Evolutionary conservation across 2,888 invertebrate genomes (phyloP).

Genomic region (Drosophila percnosoma): DNA sequence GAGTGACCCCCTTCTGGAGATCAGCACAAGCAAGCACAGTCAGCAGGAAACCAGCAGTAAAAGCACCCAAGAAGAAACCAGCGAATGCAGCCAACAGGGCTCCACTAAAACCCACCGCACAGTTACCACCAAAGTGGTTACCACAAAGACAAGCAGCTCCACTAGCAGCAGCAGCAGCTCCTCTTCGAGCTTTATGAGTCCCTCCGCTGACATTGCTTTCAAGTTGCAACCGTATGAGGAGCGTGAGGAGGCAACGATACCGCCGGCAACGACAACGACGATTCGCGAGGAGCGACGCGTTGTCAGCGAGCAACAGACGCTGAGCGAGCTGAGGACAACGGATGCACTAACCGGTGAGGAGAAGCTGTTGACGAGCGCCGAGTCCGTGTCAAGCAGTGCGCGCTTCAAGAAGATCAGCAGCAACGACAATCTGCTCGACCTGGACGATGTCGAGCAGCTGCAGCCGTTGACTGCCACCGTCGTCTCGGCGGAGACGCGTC

Average conservation of each 20-base stretch:
- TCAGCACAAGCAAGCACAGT: conserved; percentile 35
- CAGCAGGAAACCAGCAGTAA: conserved; percentile 6
- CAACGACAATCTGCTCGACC: conserved; percentile 77
- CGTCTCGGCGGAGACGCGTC: conserved; percentile 82
- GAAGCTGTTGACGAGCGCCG: conserved; percentile 76
- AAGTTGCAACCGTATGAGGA: conserved; percentile 79
- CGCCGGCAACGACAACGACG: conserved; percentile 48
- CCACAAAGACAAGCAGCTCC: conserved; percentile 65
- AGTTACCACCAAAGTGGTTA: conserved; percentile 60
- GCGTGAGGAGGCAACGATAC: conserved; percentile 46
- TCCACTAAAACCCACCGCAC: conserved; percentile 52
- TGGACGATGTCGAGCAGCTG: conserved; percentile 69
- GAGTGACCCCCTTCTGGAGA: conserved; percentile 28
- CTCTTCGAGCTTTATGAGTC: conserved; percentile 22
- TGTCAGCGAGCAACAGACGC: conserved; percentile 76
- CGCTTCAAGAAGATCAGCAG: conserved; percentile 81
- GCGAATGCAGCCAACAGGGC: conserved; percentile 35
- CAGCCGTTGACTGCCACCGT: conserved; percentile 84
- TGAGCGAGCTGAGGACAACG: conserved; percentile 74
- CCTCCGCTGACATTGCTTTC: conserved; percentile 65
- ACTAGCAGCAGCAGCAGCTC: conserved; percentile 38
- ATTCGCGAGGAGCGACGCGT: conserved; percentile 79
- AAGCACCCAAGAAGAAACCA: conserved; percentile 29
- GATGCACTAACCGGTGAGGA: conserved; percentile 79
- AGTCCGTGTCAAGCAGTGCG: conserved; percentile 77